Evolutionary conservation across 2,113 vertebrate genomes (phyloP), one percentile per base, ranked within the genome.

Genomic region (Megaptera novaeangliae): DNA sequence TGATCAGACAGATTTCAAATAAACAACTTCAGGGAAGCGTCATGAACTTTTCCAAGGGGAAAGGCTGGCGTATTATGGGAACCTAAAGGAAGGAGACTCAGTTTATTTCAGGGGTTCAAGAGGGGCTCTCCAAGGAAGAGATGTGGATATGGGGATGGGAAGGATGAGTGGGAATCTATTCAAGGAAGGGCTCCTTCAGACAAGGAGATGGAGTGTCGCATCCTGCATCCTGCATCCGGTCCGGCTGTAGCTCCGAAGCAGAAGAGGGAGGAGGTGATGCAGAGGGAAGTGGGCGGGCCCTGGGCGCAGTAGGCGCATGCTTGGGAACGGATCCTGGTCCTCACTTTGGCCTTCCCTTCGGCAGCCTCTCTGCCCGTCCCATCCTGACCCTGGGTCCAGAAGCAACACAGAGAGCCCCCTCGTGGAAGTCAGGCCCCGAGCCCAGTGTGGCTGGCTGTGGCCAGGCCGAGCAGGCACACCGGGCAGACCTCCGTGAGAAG

Each of bases 241-340:
- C 72, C 15, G 49, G 31, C 80, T 14, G 25, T 10, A 8, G 41
- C 9, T 29, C 49, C 80, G 44, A 49, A 10, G 63, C 61, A 29
- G 36, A 46, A 36, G 44, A 61, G 87, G 44, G 41, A 36, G 59
- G 10, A 15, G 59, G 36, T 57, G n/a, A 55, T 34, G 18, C 36
- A 8, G 27, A 46, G 49, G 18, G 63, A 46, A 31, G 46, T 1
- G 7, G 15, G 39, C 1, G 23, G 39, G 12, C 83, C 25, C 74
- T 2, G 0, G n/a, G 3, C 2, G 11, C 63, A 27, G 21, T 0
- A 3, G 15, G 15, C 15, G 1, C 13, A 0, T 23, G 59, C 41
- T 71, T 88, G 55, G 34, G 34, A 34, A 20, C 14, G 21, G n/a
- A 89, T 21, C 17, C 6, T 0, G 3, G 8, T n/a, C 61, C 61